phyloP scores from a whole-genome alignment of 2,113 vertebrate genomes.

The Alosa alosa region DNA sequence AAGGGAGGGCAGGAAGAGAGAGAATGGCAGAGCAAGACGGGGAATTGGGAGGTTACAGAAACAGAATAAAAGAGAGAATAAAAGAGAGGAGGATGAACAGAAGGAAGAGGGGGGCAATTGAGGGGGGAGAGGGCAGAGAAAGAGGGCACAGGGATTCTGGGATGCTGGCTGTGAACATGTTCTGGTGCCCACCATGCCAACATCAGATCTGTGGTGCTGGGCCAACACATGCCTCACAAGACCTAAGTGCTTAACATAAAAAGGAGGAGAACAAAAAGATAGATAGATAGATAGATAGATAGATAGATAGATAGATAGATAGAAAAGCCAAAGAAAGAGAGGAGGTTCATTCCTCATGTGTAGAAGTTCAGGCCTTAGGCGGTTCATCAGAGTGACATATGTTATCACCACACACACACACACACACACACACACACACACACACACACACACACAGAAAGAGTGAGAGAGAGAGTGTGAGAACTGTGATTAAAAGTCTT shows the following conservation, averaged over 20 bases:
- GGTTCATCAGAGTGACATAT: slow-evolving; percentile 11
- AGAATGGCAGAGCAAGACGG: not conserved
- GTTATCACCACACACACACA: slow-evolving; percentile 15
- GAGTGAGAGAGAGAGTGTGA: not conserved
- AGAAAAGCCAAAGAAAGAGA: not conserved
- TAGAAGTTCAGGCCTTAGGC: slow-evolving; percentile 1
- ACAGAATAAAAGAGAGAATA: not conserved
- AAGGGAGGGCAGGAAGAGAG: not conserved
- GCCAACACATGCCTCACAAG: not conserved
- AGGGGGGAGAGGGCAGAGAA: not conserved
- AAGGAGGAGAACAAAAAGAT: not conserved
- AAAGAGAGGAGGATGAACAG: too few species aligned
- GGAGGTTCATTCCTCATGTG: not conserved
- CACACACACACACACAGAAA: slow-evolving; percentile 16
- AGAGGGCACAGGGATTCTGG: not conserved
- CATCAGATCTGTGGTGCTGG: not conserved
- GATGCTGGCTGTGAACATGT: too few species aligned
- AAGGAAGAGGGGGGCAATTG: too few species aligned
- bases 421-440: slow-evolving; percentile 17
- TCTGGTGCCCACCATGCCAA: not conserved
- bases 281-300: slow-evolving; percentile 6
- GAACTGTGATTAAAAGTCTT: slow-evolving; percentile 13
- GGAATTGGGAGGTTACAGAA: not conserved
- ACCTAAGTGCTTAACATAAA: too few species aligned
- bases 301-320: not conserved